Base-by-base conservation (phyloP, 2,797 vertebrate species). In the Mastacembelus armatus region DNA sequence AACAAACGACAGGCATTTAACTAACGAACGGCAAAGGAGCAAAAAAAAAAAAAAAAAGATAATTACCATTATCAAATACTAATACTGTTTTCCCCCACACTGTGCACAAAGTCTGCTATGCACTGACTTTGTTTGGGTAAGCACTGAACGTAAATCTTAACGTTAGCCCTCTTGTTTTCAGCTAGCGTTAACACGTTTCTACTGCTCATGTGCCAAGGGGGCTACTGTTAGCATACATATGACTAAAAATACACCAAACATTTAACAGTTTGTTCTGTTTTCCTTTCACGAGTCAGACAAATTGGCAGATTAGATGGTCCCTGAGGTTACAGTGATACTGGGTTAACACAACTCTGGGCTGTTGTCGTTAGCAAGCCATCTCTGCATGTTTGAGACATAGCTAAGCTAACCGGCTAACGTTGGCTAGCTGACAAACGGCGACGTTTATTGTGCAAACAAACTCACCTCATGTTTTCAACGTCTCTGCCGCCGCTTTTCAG, bases 381-480 rank as follows among this genome's bases (percentile, higher is more conserved):
- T 51, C 1, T 27, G 12, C 30, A 29, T 18, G 47, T 68, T 77
- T 56, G 51, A 42, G 4, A 61, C 18, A 42, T 32, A 38, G 33
- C 48, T 21, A n/a, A 22, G 77, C 76, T 85, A 83, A 77, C 83
- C 15, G 16, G 85, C 81, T 88, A 89, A 66, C 66, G 29, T 1
- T 2, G 75, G 81, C 66, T 87, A 86, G 80, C 86, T 73, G 68
- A 63, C 36, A 15, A 39, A 42, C 21, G 42, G 49, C 65, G 60
- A 70, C 67, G 63, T 80, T 74, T 69, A 49, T 67, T 35, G 75
- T 35, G 73, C 60, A 69, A 67, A 76, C 36, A 74, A 84, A 84
- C 92, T 94, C 90, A 94, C 97, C 95, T 94, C 97, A 98, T 97
- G 88, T 98, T 99, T 63, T 95, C 94, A 32, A 99, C 85, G 56